These are phyloP conservation scores for Busseola fusca DNA, from an alignment of 2,888 invertebrate genomes.

Conservation along the genomic window DNA sequence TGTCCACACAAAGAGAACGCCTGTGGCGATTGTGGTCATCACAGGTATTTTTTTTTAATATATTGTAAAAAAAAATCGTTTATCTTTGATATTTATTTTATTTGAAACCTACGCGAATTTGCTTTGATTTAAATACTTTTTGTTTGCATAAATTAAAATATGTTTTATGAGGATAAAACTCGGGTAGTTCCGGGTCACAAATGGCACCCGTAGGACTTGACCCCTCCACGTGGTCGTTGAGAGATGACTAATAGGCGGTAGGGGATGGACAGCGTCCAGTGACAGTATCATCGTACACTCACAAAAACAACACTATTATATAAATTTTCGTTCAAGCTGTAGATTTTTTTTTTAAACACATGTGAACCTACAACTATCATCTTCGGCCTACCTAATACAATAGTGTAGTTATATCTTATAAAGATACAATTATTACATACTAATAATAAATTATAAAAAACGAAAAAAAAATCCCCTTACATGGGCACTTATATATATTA, in stretches of 20 bases:
- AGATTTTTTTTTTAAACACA: too few relatives aligned
- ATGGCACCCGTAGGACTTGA: conserved; percentile 52
- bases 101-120: conserved; percentile 11
- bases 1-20: conserved; percentile 18
- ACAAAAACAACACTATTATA: conserved; percentile 8
- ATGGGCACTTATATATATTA: too few relatives aligned
- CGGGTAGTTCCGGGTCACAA: conserved; percentile 45
- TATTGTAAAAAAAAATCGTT: not conserved
- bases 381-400: too few relatives aligned
- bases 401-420: too few relatives aligned
- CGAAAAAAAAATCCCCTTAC: too few relatives aligned
- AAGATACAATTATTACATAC: too few relatives aligned
- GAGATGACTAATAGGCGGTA: conserved; percentile 47
- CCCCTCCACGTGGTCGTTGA: conserved; percentile 35
- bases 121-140: conserved; percentile 37
- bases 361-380: too few relatives aligned
- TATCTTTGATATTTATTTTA: conserved; percentile 2
- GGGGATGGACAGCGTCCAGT: conserved; percentile 37
- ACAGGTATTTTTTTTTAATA: conserved; percentile 1
- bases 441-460: too few relatives aligned
- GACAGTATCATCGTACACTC: conserved; percentile 18
- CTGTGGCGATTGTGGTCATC: not conserved
- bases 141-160: conserved; percentile 40
- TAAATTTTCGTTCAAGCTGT: too few relatives aligned
- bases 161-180: conserved; percentile 38